Base-by-base conservation (phyloP, 2,797 vertebrate species). In the Huso huso region DNA sequence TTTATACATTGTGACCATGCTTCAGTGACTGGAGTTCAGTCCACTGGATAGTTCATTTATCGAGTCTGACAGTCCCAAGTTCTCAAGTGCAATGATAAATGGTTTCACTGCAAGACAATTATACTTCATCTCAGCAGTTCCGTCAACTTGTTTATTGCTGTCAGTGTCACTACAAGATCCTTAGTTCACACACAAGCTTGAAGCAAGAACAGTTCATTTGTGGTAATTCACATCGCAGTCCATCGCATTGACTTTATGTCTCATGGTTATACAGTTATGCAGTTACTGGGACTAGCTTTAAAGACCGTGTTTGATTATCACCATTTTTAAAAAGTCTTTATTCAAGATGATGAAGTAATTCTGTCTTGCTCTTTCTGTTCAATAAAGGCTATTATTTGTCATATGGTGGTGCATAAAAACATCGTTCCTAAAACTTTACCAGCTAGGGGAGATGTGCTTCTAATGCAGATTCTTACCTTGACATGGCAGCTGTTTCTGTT, bases 61-160 rank as follows among this genome's bases (percentile, higher is more conserved):
- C 6, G 61, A 64, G 66, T 13, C 61, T 59, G 69, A 70, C 69
- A 70, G 60, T 15, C 37, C 6, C 4, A 66, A 57, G 37, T 55
- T 66, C 61, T 66, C 15, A 61, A 18, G 62, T 53, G 50, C 61
- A 11, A 49, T 49, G 69, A 70, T 67, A 70, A 67, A 67, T 59
- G 55, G 55, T 52, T 49, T 57, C 15, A 55, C 69, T 59, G 9
- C 53, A 64, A 50, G 53, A 70, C 65, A 53, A 70, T 70, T 70
- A 64, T 9, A 62, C 37, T 58, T 67, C 61, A 67, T 48, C 51
- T 61, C 18, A 49, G 65, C 15, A 66, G 64, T 62, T 66, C 49
- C 48, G 49, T 66, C 7, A 48, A 52, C 23, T 48, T 61, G 50
- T 61, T 50, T 66, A 61, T 66, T 50, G 65, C 59, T 62, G n/a